Evolutionary conservation across 2,113 vertebrate species (phyloP).

Genomic region (Naja naja): DNA sequence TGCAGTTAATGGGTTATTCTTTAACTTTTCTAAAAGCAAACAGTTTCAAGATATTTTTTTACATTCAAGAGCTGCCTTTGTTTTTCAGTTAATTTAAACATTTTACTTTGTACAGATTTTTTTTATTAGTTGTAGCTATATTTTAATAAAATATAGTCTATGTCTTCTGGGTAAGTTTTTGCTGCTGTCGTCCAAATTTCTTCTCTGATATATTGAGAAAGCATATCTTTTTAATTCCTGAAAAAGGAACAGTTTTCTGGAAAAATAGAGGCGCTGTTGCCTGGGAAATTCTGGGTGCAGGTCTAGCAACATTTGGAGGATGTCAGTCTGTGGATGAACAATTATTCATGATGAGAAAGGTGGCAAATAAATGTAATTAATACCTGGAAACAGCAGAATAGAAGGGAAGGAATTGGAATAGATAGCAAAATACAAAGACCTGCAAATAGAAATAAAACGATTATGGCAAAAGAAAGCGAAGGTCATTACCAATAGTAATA

Average conservation of each 20-base stretch:
- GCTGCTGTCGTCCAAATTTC: not conserved
- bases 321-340: not conserved
- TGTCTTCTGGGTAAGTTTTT: not conserved
- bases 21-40: not conserved
- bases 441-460: not conserved
- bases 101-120: slow-evolving; percentile 22
- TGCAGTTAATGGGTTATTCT: not conserved
- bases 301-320: not conserved
- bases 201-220: not conserved
- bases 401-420: not conserved
- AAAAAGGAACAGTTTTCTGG: not conserved
- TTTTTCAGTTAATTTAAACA: slow-evolving; percentile 57
- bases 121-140: slow-evolving; percentile 38
- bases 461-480: not conserved
- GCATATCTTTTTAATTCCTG: not conserved
- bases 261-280: not conserved
- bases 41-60: slow-evolving; percentile 40
- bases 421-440: not conserved
- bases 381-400: not conserved
- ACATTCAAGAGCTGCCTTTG: slow-evolving; percentile 8
- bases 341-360: not conserved
- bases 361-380: not conserved
- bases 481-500: not conserved
- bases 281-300: not conserved
- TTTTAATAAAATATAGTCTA: slow-evolving; percentile 47